Conservation (phyloP, 1,140 invertebrate species). For the Drosophila ohnishii region DNA sequence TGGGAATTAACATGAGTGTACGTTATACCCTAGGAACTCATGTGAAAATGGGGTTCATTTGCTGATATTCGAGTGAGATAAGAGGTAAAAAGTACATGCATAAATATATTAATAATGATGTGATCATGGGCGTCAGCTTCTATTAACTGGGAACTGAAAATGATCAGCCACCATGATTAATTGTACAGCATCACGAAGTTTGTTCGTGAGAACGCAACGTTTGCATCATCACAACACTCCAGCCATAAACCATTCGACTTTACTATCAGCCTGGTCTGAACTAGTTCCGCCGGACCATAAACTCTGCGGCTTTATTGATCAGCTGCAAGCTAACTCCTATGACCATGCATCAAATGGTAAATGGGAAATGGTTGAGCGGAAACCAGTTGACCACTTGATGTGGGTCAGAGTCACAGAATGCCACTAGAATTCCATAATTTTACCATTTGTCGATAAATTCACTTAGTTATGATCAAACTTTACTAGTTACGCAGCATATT, state of each 20-base stretch:
- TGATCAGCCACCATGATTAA: conserved; percentile 41
- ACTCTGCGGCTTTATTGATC: conserved; percentile 13
- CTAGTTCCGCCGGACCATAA: conserved; percentile 30
- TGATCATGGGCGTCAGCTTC: conserved; percentile 22
- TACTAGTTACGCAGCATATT: background rate
- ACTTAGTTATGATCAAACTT: conserved; percentile 21
- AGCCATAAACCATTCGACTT: conserved; percentile 14
- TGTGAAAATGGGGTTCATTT: background rate
- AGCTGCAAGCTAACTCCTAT: background rate
- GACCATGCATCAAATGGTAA: conserved; percentile 16
- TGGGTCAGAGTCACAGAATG: conserved; percentile 20
- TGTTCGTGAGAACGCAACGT: conserved; percentile 21
- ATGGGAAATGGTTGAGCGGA: conserved; percentile 16
- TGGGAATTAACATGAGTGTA: background rate
- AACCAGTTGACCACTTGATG: conserved; percentile 35
- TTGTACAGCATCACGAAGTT: conserved; percentile 38
- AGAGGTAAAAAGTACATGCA: background rate
- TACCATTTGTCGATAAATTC: conserved; percentile 26
- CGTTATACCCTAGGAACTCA: background rate
- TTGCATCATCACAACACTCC: conserved; percentile 18
- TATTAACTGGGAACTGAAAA: conserved; percentile 22
- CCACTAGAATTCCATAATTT: conserved; percentile 1
- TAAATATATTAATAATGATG: conserved; percentile 11
- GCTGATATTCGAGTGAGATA: conserved; percentile 1
- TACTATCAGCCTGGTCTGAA: conserved; percentile 14